phyloP scores from a whole-genome alignment of 2,797 vertebrate species.

The Periparus ater region DNA sequence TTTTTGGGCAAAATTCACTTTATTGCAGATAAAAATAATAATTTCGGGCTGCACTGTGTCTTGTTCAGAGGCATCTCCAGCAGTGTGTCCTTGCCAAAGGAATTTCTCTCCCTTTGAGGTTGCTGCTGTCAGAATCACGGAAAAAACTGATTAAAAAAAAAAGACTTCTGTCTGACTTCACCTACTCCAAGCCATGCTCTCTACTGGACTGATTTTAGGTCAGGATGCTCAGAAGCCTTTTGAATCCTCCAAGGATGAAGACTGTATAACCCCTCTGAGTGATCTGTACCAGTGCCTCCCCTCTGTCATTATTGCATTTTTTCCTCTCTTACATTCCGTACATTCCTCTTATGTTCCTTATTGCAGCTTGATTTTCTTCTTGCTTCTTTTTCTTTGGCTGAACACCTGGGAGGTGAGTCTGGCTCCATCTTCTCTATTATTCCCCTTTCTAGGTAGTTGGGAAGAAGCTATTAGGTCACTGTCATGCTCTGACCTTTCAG shows the following conservation, averaged over 20 bases:
- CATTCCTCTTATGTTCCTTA: background rate
- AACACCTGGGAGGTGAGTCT: background rate
- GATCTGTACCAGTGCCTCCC: background rate
- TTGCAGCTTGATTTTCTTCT: background rate
- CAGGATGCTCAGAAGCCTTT: background rate
- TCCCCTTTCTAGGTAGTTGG: background rate
- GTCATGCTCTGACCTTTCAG: background rate
- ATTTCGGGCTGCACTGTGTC: background rate
- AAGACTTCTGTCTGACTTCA: background rate
- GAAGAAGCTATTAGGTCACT: background rate
- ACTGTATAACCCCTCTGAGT: background rate
- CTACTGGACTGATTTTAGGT: background rate
- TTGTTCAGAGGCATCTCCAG: background rate
- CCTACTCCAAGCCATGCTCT: background rate
- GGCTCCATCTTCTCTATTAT: background rate
- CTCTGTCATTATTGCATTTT: background rate
- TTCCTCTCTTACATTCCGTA: background rate
- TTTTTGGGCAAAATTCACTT: background rate
- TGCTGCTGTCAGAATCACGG: background rate
- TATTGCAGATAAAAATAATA: background rate
- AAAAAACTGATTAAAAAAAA: background rate
- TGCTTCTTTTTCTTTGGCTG: background rate
- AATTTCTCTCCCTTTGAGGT: background rate
- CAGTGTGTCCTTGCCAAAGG: background rate
- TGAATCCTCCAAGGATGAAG: background rate